Evolutionary conservation across 1,140 invertebrate species (phyloP), one percentile per base, ranked within the genome.

Genomic region (Spodoptera frugiperda): DNA sequence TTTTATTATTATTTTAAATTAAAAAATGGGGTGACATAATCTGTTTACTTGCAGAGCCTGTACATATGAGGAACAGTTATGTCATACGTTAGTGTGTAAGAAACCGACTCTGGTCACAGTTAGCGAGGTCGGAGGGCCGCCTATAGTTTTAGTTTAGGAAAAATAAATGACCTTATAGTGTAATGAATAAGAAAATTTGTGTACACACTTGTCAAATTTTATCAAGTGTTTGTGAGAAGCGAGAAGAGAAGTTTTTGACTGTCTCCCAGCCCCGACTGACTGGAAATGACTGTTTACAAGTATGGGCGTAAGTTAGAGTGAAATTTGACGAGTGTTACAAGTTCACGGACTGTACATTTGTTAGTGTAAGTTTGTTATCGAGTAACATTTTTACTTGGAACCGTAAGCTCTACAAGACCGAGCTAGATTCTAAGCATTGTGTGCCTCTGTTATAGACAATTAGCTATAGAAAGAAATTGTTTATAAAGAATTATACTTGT

Each of bases 361-460:
- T 70, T 79, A 78, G 54, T 49, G 33, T 83, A 81, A 68, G 76
- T 76, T 54, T 49, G 76, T 81, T 80, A 77, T 76, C 55, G 68
- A 80, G 82, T 80, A 75, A 82, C 78, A 81, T 82, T 81, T 83
- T 77, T 82, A 85, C 82, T 85, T 80, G 78, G 63, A 80, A 79
- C 72, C 78, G 49, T 82, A 73, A 73, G 79, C 81, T 85, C 81
- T 80, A 53, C 48, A 72, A 72, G 57, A 74, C 72, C 63, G 80
- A 85, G 79, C 81, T 91, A 89, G 86, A 65, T 84, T 78, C 77
- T 93, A 93, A 93, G 90, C 78, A 91, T 88, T 85, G 91, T 92
- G 91, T 93, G 91, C 91, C 91, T 92, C 90, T 89, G 89, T 91
- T 93, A 91, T 89, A 91, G 87, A 87, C 74, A 84, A 76, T 87